Conservation (phyloP, 2,888 invertebrate genomes). For the Bombyx huttoni region DNA sequence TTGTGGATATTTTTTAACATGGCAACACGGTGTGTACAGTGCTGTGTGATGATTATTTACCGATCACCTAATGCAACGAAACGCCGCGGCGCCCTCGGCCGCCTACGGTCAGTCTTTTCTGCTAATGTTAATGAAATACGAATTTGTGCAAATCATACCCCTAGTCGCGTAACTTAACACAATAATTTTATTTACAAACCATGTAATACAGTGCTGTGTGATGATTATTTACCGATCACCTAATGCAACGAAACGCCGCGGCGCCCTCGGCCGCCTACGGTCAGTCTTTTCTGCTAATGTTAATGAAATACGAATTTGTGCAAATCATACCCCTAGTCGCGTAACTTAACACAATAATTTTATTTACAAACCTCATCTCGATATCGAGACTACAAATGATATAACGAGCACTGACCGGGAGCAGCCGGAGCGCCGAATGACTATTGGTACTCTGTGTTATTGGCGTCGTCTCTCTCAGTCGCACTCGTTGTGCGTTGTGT, state of each 20-base stretch:
- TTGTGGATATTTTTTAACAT: neutral
- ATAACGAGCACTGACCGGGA: slow-evolving; percentile 65
- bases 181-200: slow-evolving; percentile 65
- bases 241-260: slow-evolving; percentile 42
- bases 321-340: slow-evolving; percentile 67
- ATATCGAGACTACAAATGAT: slow-evolving; percentile 38
- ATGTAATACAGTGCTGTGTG: neutral
- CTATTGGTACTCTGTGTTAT: slow-evolving; percentile 11
- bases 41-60: slow-evolving; percentile 16
- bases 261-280: slow-evolving; percentile 64
- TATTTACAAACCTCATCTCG: slow-evolving; percentile 60
- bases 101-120: slow-evolving; percentile 70
- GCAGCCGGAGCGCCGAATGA: slow-evolving; percentile 58
- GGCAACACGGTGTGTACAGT: neutral
- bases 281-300: slow-evolving; percentile 69
- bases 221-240: slow-evolving; percentile 35
- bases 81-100: slow-evolving; percentile 54
- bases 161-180: slow-evolving; percentile 62
- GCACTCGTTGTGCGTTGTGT: slow-evolving; percentile 8
- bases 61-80: slow-evolving; percentile 48
- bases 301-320: slow-evolving; percentile 57
- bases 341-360: slow-evolving; percentile 57
- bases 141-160: slow-evolving; percentile 72
- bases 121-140: slow-evolving; percentile 47
- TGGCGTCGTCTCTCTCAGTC: slow-evolving; percentile 10